These are phyloP conservation scores for Rhimphoctona megacephalus DNA, from an alignment of 2,888 invertebrate genomes.

Conservation along the genomic window DNA sequence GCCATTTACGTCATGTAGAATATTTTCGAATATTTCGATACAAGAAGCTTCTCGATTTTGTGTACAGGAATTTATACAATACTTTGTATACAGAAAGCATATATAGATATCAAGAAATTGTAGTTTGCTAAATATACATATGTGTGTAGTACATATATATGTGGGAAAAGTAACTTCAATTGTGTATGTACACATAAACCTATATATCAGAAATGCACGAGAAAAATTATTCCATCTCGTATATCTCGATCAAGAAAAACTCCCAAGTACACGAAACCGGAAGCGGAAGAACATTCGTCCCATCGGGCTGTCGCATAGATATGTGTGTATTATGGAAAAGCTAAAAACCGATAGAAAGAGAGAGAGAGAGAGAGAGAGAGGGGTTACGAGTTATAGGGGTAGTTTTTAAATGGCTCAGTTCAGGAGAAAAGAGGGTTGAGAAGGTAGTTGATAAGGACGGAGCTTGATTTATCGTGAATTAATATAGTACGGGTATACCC, in stretches of 20 bases:
- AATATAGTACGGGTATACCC: conserved; percentile 73
- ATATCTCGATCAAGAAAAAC: conserved; percentile 54
- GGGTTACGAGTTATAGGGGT: neutral
- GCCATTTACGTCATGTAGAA: neutral
- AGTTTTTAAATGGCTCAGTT: neutral
- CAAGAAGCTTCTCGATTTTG: neutral
- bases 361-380: neutral
- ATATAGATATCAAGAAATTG: neutral
- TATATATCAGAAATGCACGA: conserved; percentile 9
- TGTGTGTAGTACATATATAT: neutral
- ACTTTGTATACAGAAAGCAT: neutral
- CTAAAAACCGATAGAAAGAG: conserved; percentile 47
- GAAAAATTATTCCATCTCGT: conserved; percentile 49
- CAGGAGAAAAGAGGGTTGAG: conserved; percentile 22
- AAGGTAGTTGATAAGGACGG: conserved; percentile 41
- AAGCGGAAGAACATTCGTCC: conserved; percentile 52
- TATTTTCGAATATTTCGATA: neutral
- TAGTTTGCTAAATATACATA: neutral
- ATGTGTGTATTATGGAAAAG: conserved; percentile 12
- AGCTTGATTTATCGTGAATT: conserved; percentile 74
- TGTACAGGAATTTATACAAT: neutral
- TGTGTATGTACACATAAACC: neutral
- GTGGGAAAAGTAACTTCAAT: neutral
- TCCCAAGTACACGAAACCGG: conserved; percentile 40
- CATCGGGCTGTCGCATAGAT: conserved; percentile 34